Percentiles rank a stretch among this genome's conserved stretches.
Evolutionary conservation across 2,113 vertebrate genomes (phyloP).

Genomic region (Micromys minutus): DNA sequence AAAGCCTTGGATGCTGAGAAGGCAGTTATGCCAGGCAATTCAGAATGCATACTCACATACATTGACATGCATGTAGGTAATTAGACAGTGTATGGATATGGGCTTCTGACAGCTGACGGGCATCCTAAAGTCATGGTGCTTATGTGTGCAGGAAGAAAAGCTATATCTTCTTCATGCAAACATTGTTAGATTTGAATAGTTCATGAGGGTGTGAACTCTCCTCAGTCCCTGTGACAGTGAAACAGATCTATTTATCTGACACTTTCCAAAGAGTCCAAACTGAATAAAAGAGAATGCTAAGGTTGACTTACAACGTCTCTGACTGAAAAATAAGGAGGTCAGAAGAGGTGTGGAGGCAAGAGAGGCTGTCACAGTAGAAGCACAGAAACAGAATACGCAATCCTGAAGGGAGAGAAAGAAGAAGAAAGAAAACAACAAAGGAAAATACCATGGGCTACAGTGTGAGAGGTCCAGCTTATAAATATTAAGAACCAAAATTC

Average conservation of each 20-base stretch:
- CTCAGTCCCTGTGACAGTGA: background rate
- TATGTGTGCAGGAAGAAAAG: background rate
- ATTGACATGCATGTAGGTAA: background rate
- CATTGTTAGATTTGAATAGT: background rate
- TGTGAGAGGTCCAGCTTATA: background rate
- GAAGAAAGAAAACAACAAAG: background rate
- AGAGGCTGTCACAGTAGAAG: background rate
- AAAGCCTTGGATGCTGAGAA: background rate
- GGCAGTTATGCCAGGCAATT: background rate
- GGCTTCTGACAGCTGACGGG: background rate
- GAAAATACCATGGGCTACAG: background rate
- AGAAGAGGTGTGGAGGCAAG: background rate
- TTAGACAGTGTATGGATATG: background rate
- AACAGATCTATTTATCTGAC: background rate
- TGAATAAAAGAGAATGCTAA: conserved; percentile 27
- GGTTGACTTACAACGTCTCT: background rate
- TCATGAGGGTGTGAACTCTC: background rate
- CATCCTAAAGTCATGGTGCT: background rate
- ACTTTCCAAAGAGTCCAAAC: background rate
- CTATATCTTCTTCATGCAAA: background rate
- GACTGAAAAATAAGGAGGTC: background rate
- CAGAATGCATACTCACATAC: background rate
- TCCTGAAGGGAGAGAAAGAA: background rate
- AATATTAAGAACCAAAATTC: background rate
- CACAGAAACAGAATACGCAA: background rate